phyloP scores from a whole-genome alignment of 2,888 invertebrate species.

The Heliconius sara region DNA sequence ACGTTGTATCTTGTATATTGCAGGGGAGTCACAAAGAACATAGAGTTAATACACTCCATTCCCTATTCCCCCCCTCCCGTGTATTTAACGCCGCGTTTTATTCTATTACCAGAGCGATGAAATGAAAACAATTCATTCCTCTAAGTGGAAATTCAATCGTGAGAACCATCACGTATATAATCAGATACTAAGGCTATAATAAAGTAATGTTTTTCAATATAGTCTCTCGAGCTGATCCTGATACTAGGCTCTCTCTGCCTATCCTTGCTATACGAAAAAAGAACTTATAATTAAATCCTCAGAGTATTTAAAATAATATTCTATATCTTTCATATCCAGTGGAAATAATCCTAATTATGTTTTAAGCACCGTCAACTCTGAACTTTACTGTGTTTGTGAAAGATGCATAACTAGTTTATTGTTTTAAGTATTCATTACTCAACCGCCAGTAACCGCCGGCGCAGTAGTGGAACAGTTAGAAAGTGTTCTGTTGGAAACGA shows the following conservation, averaged over 20 bases:
- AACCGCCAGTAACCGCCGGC: neutral
- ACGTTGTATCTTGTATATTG: neutral
- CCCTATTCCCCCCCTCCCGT: too few relatives aligned
- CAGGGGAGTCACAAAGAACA: neutral
- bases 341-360: neutral
- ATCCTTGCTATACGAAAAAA: too few relatives aligned
- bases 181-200: too few relatives aligned
- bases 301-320: neutral
- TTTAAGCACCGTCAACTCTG: neutral
- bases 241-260: too few relatives aligned
- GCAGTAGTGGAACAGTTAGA: neutral
- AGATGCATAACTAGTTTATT: constrained; percentile 11
- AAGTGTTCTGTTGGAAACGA: neutral
- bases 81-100: neutral
- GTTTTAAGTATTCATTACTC: neutral
- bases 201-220: too few relatives aligned
- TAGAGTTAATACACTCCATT: too few relatives aligned
- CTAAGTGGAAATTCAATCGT: too few relatives aligned
- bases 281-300: too few relatives aligned
- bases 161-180: too few relatives aligned
- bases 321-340: constrained; percentile 1
- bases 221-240: too few relatives aligned
- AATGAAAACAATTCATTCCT: too few relatives aligned
- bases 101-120: neutral
- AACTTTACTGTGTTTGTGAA: constrained; percentile 2